Conservation (phyloP, 2,888 invertebrate species). For the Hyppa rectilinea region DNA sequence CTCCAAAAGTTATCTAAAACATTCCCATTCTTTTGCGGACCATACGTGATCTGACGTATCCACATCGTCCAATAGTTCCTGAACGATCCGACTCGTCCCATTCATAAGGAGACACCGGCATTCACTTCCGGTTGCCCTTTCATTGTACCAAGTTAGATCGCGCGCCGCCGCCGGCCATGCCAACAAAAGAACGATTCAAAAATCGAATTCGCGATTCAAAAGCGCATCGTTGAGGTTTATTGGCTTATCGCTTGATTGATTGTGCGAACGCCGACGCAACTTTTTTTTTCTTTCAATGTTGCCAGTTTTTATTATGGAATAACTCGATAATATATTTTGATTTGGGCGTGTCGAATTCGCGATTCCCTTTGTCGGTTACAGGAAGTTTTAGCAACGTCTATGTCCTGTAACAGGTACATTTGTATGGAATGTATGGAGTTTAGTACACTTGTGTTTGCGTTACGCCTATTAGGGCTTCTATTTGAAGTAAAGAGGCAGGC, state of each 20-base stretch:
- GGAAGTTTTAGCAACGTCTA: conserved; percentile 81
- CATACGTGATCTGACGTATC: conserved; percentile 74
- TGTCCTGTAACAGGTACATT: conserved; percentile 82
- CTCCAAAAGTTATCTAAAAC: conserved; percentile 50
- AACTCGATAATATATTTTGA: conserved; percentile 89
- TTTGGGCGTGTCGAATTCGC: conserved; percentile 89
- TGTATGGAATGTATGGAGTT: conserved; percentile 73
- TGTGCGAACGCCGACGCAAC: conserved; percentile 86
- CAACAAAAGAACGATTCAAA: conserved; percentile 86
- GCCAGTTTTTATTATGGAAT: conserved; percentile 58
- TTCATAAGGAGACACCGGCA: conserved; percentile 85
- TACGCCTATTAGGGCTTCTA: conserved; percentile 81
- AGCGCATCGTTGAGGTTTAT: conserved; percentile 91
- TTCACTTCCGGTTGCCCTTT: conserved; percentile 88
- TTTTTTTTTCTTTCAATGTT: conserved; percentile 73
- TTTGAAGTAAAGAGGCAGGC: conserved; percentile 73
- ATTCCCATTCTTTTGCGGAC: conserved; percentile 68
- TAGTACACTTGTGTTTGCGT: conserved; percentile 88
- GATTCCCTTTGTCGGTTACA: conserved; percentile 83
- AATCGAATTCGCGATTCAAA: conserved; percentile 89
- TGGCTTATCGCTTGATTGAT: conserved; percentile 91
- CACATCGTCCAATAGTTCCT: conserved; percentile 85
- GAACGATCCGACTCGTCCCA: conserved; percentile 75
- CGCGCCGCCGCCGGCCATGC: conserved; percentile 87
- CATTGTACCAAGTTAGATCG: conserved; percentile 86